phyloP scores from a whole-genome alignment of 2,888 invertebrate genomes.

The Caenorhabditis macrosperma region DNA sequence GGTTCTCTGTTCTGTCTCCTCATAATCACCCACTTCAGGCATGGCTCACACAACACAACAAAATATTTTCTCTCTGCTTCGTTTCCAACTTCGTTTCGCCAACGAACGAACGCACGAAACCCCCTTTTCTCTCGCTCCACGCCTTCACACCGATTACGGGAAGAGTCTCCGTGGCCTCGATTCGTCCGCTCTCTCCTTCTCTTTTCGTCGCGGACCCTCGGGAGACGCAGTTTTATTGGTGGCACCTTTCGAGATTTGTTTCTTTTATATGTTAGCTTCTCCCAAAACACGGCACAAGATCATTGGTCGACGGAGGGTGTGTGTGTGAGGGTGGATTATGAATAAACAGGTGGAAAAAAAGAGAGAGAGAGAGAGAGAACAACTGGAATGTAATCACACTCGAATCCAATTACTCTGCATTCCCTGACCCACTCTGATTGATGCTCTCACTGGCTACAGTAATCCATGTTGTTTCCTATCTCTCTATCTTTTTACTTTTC shows the following conservation, averaged over 20 bases:
- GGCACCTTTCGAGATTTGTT: not conserved
- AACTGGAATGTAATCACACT: not conserved
- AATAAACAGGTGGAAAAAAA: slow-evolving; percentile 34
- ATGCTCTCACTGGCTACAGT: slow-evolving; percentile 5
- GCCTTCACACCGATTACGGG: not conserved
- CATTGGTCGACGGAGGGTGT: slow-evolving; percentile 8
- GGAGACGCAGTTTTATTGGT: not conserved
- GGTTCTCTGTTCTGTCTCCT: slow-evolving; percentile 1
- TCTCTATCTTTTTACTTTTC: slow-evolving; percentile 22
- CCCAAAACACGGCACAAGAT: slow-evolving; percentile 1
- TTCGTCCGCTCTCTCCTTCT: not conserved
- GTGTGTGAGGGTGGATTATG: slow-evolving; percentile 37
- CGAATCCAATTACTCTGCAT: slow-evolving; percentile 17
- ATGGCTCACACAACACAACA: not conserved
- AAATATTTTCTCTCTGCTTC: not conserved
- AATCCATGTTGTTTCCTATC: slow-evolving; percentile 8
- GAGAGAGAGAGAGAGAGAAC: not conserved
- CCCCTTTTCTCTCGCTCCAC: not conserved
- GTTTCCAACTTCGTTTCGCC: not conserved
- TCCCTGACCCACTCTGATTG: slow-evolving; percentile 3
- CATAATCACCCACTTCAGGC: slow-evolving; percentile 14
- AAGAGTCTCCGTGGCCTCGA: not conserved
- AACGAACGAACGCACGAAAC: not conserved
- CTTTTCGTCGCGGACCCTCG: slow-evolving; percentile 1
- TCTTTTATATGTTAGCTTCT: not conserved